Evolutionary conservation across 2,888 invertebrate species (phyloP), one percentile per base, ranked within the genome.

Genomic region (Leptopterna dolabrata): DNA sequence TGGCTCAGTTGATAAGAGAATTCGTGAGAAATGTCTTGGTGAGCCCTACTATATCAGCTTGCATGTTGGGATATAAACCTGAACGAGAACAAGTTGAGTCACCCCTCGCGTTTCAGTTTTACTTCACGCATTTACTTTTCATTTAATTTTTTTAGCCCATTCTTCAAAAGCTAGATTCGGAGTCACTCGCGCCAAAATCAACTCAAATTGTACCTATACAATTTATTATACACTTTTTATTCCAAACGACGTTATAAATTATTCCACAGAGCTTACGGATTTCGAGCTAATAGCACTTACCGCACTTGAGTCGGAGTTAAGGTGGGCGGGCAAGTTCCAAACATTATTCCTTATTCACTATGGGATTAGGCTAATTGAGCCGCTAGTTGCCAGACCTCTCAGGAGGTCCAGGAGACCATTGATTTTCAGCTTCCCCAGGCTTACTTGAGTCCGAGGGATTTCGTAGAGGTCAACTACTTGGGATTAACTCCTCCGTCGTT

Each of bases 311-410:
- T 63, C 19, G 27, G 24, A 24, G 63, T 63, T 63, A 63, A n/a
- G 6, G 63, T 0, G 63, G 63, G 63, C 11, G 63, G 63, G 24
- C 55, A 24, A 63, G 4, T 63, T 63, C 24, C 24, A 63, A 63
- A 63, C 63, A 24, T 63, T 63, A 63, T 63, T 63, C 63, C 63
- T 63, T 24, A 63, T 63, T 63, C 63, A 63, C 63, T 63, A 63
- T 63, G 63, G 63, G 63, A 63, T 63, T 63, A 63, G 63, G 63
- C 24, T 63, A 63, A 63, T 63, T 63, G 63, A 63, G 63, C 63
- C 63, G 63, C 24, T 63, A 63, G 24, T 63, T 63, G 11, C 24
- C 63, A 24, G 63, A 24, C 63, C 63, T 24, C 24, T 63, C 24
- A 63, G 63, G 63, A 24, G 63, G 6, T 27, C 63, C 6, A 36